Evolutionary conservation across 2,797 vertebrate species (phyloP).

Genomic region (Microcaecilia unicolor): DNA sequence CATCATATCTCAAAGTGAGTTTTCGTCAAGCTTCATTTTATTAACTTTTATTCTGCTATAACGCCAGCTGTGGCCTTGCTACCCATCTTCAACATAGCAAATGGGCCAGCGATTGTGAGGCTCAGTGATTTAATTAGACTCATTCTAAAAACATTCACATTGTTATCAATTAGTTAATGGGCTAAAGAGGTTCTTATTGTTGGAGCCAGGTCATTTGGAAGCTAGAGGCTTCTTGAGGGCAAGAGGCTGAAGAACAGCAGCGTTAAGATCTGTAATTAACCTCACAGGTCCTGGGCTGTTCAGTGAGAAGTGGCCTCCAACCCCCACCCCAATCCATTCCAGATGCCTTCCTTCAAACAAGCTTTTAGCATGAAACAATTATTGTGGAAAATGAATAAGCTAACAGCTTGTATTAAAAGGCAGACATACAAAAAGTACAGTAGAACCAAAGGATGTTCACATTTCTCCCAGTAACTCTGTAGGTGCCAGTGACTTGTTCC

Average conservation of each 20-base stretch:
- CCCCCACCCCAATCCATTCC: slow-evolving; percentile 17
- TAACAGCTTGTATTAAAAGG: slow-evolving; percentile 12
- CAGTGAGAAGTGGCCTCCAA: slow-evolving; percentile 51
- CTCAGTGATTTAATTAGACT: slow-evolving; percentile 71
- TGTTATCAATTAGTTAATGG: slow-evolving; percentile 78
- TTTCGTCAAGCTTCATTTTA: slow-evolving; percentile 58
- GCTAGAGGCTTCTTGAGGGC: slow-evolving; percentile 60
- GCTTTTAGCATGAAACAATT: slow-evolving; percentile 50
- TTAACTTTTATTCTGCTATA: slow-evolving; percentile 58
- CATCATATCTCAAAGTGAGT: slow-evolving; percentile 62
- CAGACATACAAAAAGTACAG: slow-evolving; percentile 21
- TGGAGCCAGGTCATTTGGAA: slow-evolving; percentile 68
- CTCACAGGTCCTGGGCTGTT: slow-evolving; percentile 58
- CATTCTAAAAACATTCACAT: slow-evolving; percentile 68
- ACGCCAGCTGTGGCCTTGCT: slow-evolving; percentile 59
- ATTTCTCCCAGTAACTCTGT: slow-evolving; percentile 29
- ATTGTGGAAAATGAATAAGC: slow-evolving; percentile 38
- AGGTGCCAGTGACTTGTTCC: slow-evolving; percentile 17
- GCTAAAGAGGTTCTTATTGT: slow-evolving; percentile 67
- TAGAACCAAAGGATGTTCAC: slow-evolving; percentile 10
- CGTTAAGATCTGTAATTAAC: slow-evolving; percentile 73
- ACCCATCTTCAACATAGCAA: slow-evolving; percentile 62
- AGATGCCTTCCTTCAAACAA: slow-evolving; percentile 51
- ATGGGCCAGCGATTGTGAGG: slow-evolving; percentile 61
- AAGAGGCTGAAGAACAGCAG: slow-evolving; percentile 60